phyloP scores from a whole-genome alignment of 2,113 vertebrate species.

The Gadus macrocephalus region DNA sequence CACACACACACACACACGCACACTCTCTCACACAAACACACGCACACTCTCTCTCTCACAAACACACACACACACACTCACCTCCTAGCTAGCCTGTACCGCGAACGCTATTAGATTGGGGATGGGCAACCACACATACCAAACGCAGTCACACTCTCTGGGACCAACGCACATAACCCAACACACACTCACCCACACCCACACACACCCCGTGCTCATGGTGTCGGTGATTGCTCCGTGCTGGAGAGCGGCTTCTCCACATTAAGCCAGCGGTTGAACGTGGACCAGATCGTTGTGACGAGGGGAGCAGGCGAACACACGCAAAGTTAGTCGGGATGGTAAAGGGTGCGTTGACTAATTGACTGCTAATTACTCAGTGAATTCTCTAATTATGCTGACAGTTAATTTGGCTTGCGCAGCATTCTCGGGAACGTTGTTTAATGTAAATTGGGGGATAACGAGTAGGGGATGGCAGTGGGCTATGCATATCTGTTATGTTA shows the following conservation, averaged over 20 bases:
- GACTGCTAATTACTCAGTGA: conserved; percentile 96
- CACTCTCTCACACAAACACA: not conserved
- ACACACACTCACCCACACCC: conserved; percentile 1
- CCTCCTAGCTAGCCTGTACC: not conserved
- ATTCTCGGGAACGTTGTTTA: conserved; percentile 83
- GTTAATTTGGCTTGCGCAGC: conserved; percentile 94
- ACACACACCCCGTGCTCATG: not conserved
- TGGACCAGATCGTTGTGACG: conserved; percentile 9
- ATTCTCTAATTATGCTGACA: conserved; percentile 95
- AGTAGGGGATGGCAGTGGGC: conserved; percentile 61
- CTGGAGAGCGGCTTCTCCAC: not conserved
- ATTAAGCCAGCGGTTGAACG: not conserved
- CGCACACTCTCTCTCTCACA: too few relatives aligned
- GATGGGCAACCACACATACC: too few relatives aligned
- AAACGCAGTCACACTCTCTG: too few relatives aligned
- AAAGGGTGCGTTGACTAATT: conserved; percentile 88
- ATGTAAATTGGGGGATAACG: conserved; percentile 56
- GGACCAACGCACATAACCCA: not conserved
- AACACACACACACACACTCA: not conserved
- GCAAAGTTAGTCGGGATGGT: conserved; percentile 80
- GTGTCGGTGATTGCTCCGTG: too few relatives aligned
- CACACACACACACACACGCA: not conserved
- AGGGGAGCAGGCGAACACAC: not conserved
- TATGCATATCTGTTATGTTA: too few relatives aligned
- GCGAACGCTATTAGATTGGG: not conserved